Evolutionary conservation across 2,888 invertebrate species (phyloP).

Genomic region (Hipparchia sbordonii): DNA sequence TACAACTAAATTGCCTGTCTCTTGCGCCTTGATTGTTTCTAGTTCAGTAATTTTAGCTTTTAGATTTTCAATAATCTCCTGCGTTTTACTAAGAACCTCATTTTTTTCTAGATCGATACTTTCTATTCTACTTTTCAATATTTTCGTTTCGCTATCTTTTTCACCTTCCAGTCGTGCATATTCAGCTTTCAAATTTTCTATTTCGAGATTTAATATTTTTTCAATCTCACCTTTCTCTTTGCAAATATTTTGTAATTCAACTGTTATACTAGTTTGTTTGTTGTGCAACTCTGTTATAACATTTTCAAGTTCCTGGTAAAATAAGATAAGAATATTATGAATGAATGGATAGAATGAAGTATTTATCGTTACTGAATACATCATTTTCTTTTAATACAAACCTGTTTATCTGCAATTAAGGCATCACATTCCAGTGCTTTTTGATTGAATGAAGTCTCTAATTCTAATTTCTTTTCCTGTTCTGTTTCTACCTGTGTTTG

Average conservation of each 20-base stretch:
- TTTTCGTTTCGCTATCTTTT: slow-evolving; percentile 56
- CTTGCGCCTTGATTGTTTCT: slow-evolving; percentile 52
- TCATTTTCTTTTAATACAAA: slow-evolving; percentile 51
- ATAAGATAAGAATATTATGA: slow-evolving; percentile 31
- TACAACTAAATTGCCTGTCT: slow-evolving; percentile 56
- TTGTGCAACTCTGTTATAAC: slow-evolving; percentile 52
- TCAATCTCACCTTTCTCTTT: slow-evolving; percentile 49
- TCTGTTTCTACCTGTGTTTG: slow-evolving; percentile 43
- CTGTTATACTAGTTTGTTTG: slow-evolving; percentile 46
- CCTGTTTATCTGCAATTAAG: slow-evolving; percentile 54
- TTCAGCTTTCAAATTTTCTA: slow-evolving; percentile 51
- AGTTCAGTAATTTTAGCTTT: slow-evolving; percentile 54
- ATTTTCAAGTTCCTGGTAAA: slow-evolving; percentile 62
- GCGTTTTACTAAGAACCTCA: slow-evolving; percentile 46
- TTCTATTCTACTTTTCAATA: slow-evolving; percentile 52
- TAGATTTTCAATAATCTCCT: slow-evolving; percentile 50
- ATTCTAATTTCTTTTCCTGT: slow-evolving; percentile 40
- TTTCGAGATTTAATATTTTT: slow-evolving; percentile 51
- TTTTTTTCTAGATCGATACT: slow-evolving; percentile 52
- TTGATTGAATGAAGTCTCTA: slow-evolving; percentile 29
- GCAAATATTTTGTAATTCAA: slow-evolving; percentile 39
- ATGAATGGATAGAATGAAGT: slow-evolving; percentile 31
- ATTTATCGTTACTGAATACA: not conserved
- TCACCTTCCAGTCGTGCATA: slow-evolving; percentile 47
- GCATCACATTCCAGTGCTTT: slow-evolving; percentile 42